Evolutionary conservation across 2,888 invertebrate species (phyloP).

Genomic region (Drosophila dives): DNA sequence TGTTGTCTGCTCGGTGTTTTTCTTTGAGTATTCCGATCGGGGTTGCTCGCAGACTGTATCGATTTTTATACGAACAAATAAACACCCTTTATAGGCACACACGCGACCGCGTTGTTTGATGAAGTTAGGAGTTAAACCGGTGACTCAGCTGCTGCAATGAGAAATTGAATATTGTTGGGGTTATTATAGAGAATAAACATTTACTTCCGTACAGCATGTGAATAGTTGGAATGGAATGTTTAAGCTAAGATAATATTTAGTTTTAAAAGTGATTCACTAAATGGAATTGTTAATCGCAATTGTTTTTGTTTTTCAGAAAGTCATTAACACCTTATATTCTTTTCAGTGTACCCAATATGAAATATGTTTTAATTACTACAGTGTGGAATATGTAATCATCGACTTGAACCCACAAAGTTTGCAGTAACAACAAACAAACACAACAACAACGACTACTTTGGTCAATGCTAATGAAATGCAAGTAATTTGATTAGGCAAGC

Average conservation of each 20-base stretch:
- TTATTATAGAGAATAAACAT: slow-evolving; percentile 11
- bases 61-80: slow-evolving; percentile 67
- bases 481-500: slow-evolving; percentile 61
- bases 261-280: background rate
- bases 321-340: background rate
- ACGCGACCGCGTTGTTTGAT: slow-evolving; percentile 21
- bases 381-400: slow-evolving; percentile 12
- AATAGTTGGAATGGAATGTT: slow-evolving; percentile 3
- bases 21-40: slow-evolving; percentile 33
- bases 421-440: background rate
- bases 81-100: slow-evolving; percentile 46
- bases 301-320: background rate
- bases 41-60: slow-evolving; percentile 56
- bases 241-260: background rate
- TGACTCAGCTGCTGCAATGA: slow-evolving; percentile 61
- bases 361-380: background rate
- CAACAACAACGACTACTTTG: slow-evolving; percentile 15
- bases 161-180: slow-evolving; percentile 23
- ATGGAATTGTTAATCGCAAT: background rate
- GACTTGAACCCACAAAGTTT: slow-evolving; percentile 38
- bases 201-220: background rate
- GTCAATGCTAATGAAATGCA: slow-evolving; percentile 61
- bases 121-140: slow-evolving; percentile 18
- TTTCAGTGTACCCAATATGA: background rate
- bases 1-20: slow-evolving; percentile 7